Evolutionary conservation across 2,888 invertebrate species (phyloP).

Genomic region (Synergus umbraculus): DNA sequence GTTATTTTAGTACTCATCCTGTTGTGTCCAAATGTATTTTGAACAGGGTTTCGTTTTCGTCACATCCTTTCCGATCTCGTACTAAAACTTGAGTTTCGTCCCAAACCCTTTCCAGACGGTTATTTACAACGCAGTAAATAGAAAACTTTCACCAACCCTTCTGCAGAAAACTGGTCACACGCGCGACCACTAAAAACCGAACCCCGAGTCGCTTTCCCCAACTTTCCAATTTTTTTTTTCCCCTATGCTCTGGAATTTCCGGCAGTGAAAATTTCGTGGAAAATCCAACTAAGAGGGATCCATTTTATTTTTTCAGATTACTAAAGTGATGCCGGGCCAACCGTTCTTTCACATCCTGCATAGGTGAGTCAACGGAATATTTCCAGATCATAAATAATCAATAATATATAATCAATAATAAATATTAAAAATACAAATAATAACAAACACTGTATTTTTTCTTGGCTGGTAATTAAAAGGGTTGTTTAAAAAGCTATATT

Average conservation of each 20-base stretch:
- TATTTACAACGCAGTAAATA: conserved; percentile 74
- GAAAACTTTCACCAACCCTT: conserved; percentile 76
- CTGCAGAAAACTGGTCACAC: conserved; percentile 59
- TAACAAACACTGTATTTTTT: not conserved
- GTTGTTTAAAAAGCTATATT: not conserved
- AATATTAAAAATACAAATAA: not conserved
- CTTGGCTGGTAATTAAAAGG: too few species aligned
- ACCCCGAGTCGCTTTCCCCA: conserved; percentile 53
- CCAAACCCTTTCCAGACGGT: conserved; percentile 63
- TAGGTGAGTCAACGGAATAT: conserved; percentile 62
- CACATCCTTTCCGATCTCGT: conserved; percentile 25
- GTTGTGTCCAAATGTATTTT: conserved; percentile 35
- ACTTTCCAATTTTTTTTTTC: conserved; percentile 49
- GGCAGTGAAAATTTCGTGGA: not conserved
- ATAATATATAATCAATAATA: not conserved
- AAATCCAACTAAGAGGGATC: conserved; percentile 33
- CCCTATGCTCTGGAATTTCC: conserved; percentile 40
- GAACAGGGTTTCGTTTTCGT: conserved; percentile 36
- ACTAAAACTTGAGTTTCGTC: conserved; percentile 37
- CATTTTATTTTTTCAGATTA: conserved; percentile 67
- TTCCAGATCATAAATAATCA: not conserved
- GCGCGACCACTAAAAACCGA: conserved; percentile 57
- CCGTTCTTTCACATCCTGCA: conserved; percentile 57
- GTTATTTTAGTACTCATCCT: conserved; percentile 37
- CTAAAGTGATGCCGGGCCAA: conserved; percentile 63